phyloP scores from a whole-genome alignment of 2,888 invertebrate species.

The Chrysomela aeneicollis region DNA sequence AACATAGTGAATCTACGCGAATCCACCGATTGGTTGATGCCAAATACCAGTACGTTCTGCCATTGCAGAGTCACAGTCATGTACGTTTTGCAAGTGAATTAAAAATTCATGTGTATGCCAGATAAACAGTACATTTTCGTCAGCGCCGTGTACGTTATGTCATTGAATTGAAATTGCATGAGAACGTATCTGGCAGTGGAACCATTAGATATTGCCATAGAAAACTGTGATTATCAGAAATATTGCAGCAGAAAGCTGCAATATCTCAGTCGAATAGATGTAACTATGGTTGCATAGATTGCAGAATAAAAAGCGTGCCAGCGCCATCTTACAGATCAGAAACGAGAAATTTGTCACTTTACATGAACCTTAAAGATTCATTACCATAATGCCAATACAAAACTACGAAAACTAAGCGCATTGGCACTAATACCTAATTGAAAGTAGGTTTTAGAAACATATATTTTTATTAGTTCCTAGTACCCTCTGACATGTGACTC shows the following conservation, averaged over 20 bases:
- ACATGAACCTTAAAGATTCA: no score
- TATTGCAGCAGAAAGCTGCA: no score
- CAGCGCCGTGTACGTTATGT: neutral
- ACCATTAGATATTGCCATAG: no score
- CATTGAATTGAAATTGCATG: neutral
- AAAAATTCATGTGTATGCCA: neutral
- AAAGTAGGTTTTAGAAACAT: neutral
- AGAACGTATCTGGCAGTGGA: neutral
- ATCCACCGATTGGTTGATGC: slow-evolving; percentile 21
- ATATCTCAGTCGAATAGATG: no score
- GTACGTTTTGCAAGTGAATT: slow-evolving; percentile 18
- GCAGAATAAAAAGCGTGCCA: no score
- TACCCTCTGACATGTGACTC: no score
- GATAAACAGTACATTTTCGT: neutral
- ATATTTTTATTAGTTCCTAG: no score
- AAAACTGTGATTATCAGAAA: no score
- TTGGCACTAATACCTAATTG: neutral
- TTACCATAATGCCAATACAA: no score
- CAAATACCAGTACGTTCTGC: slow-evolving; percentile 23
- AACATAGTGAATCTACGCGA: neutral
- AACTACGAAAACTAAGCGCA: neutral
- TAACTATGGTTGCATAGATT: no score
- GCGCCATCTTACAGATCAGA: no score
- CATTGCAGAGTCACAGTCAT: slow-evolving; percentile 24
- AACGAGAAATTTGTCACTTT: no score